Evolutionary conservation across 2,888 invertebrate genomes (phyloP).

Genomic region (Drosophila fungiperda): DNA sequence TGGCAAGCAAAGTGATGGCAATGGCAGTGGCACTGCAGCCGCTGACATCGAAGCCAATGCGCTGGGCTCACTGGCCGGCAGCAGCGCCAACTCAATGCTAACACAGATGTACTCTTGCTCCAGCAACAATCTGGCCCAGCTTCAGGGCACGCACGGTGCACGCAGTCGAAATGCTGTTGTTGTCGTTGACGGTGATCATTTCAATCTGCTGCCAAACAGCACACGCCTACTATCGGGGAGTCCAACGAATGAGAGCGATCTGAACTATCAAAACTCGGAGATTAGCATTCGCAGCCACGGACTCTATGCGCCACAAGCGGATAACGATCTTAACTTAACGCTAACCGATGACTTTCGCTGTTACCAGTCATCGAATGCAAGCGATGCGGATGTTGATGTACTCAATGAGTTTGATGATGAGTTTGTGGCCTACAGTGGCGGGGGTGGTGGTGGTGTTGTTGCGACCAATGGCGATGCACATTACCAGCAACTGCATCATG

Average conservation of each 20-base stretch:
- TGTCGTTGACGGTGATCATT: conserved; percentile 20
- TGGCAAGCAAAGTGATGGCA: background rate
- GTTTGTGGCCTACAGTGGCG: conserved; percentile 57
- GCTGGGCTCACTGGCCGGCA: conserved; percentile 44
- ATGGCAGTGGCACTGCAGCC: background rate
- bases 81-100: conserved; percentile 50
- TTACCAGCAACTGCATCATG: conserved; percentile 25
- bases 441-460: background rate
- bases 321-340: conserved; percentile 86
- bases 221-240: conserved; percentile 76
- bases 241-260: conserved; percentile 87
- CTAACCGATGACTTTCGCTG: conserved; percentile 85
- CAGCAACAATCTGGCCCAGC: conserved; percentile 55
- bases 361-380: conserved; percentile 85
- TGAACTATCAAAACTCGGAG: conserved; percentile 89
- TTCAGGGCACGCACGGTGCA: conserved; percentile 36
- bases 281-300: conserved; percentile 89
- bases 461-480: conserved; percentile 13
- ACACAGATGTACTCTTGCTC: conserved; percentile 62
- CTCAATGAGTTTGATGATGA: conserved; percentile 84
- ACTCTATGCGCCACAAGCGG: conserved; percentile 87
- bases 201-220: conserved; percentile 38
- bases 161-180: conserved; percentile 7
- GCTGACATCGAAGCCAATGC: conserved; percentile 4
- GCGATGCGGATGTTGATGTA: conserved; percentile 82